Base-by-base conservation (phyloP, 2,888 invertebrate species). In the Ophonus ardosiacus region DNA sequence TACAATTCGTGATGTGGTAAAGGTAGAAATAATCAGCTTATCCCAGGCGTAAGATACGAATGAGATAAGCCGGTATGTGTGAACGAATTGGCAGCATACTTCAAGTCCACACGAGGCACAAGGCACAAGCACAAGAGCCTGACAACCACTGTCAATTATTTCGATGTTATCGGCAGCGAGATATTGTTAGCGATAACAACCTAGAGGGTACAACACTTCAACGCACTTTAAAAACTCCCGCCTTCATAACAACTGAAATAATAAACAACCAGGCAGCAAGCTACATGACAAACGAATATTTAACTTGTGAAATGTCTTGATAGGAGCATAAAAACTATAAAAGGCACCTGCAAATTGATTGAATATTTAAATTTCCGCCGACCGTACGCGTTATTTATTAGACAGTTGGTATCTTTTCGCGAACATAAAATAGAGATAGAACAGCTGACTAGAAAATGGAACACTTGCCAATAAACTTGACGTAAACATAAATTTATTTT, bases 121-220 rank as follows among this genome's bases (percentile, higher is more conserved):
- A n/a, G n/a, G n/a, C n/a, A n/a, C n/a, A n/a, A n/a, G 56, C 81
- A 51, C 43, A 13, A 51, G 43, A 51, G 13, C 38, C 18, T 21
- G 81, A 81, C 68, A 65, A 24, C 15, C 38, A 81, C 83, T 83
- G 83, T 83, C 83, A 83, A 83, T 83, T 83, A 83, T 83, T 83
- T 76, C 74, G 74, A 83, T 83, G 76, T 74, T 83, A 83, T 83
- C 76, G 31, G 31, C 71, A 15, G 13, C 51, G 18, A 59, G 61
- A 43, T 83, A 83, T 38, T 61, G 71, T 82, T 74, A 38, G 31
- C 74, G 83, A 83, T 83, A 83, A 76, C 76, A 76, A 59, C 56
- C 57, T 24, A 21, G 78, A 31, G 57, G 78, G 78, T 78, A 78
- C 31, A 78, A 57, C 57, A 24, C 24, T 78, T 31, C 78, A 74